A percentile compares a stretch with the other conserved stretches of the same genome.
Conservation (phyloP, 2,113 vertebrate species). For the Garra rufa region DNA sequence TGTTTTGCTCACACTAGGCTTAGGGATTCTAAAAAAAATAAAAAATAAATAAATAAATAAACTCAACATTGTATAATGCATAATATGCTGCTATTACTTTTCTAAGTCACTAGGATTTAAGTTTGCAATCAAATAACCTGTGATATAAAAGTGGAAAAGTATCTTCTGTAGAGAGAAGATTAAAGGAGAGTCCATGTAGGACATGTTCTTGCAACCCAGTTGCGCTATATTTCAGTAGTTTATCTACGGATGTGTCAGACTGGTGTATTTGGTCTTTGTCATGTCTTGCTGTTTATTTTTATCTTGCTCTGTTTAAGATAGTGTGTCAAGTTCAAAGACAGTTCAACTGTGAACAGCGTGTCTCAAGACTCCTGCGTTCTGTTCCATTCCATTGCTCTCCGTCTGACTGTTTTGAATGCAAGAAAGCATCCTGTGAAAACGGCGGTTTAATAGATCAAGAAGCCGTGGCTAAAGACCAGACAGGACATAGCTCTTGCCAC, state of each 20-base stretch:
- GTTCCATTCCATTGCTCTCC: neutral
- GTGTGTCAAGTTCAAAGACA: neutral
- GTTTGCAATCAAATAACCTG: neutral
- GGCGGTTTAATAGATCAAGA: neutral
- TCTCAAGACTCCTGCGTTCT: neutral
- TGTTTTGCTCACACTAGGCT: neutral
- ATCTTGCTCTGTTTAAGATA: neutral
- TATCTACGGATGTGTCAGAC: neutral
- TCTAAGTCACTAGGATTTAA: too few relatives aligned
- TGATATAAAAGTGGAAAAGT: neutral
- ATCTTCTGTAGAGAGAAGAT: neutral
- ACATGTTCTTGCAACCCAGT: neutral
- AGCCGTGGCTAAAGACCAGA: neutral
- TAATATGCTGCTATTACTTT: too few relatives aligned
- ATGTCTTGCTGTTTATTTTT: constrained; percentile 8
- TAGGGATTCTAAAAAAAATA: neutral
- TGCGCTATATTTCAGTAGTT: neutral
- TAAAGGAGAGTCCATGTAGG: neutral
- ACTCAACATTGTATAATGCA: neutral
- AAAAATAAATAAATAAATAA: too few relatives aligned
- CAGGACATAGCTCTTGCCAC: neutral
- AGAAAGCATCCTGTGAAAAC: neutral
- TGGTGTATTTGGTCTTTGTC: neutral
- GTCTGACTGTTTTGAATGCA: constrained; percentile 1
- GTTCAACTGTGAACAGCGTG: neutral